Evolutionary conservation across 2,888 invertebrate genomes (phyloP).

Genomic region (Meiosimyza decipiens): DNA sequence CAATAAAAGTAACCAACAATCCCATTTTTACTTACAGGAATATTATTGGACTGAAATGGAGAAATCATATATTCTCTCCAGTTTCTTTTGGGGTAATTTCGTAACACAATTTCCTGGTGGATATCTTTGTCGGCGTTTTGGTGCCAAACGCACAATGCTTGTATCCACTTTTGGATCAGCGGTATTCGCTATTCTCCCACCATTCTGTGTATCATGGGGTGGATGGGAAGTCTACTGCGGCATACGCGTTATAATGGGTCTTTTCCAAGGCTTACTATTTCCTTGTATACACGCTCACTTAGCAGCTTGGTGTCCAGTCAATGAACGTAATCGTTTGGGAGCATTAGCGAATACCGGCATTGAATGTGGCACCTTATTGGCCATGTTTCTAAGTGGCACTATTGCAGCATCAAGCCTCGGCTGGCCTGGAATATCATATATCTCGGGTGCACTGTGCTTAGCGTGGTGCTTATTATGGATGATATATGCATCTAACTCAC

Average conservation of each 20-base stretch:
- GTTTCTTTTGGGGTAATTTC: conserved; percentile 84
- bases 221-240: conserved; percentile 72
- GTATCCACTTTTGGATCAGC: conserved; percentile 74
- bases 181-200: conserved; percentile 74
- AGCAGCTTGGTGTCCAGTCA: conserved; percentile 76
- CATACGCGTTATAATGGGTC: conserved; percentile 74
- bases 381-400: conserved; percentile 73
- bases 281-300: conserved; percentile 75
- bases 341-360: conserved; percentile 72
- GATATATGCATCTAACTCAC: conserved; percentile 71
- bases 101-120: conserved; percentile 75
- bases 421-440: conserved; percentile 77
- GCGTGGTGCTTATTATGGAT: conserved; percentile 70
- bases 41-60: conserved; percentile 68
- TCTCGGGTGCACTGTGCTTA: conserved; percentile 69
- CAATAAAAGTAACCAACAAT: background rate
- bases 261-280: conserved; percentile 75
- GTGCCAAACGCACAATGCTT: conserved; percentile 74
- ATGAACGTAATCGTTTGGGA: conserved; percentile 72
- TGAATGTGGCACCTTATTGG: conserved; percentile 75
- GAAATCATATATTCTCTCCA: conserved; percentile 73
- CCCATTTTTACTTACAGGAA: conserved; percentile 49
- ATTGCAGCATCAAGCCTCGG: conserved; percentile 71
- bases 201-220: conserved; percentile 73
- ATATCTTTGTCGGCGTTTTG: conserved; percentile 74